Conservation (phyloP, 2,888 invertebrate species). For the Slavum lentiscoides region DNA sequence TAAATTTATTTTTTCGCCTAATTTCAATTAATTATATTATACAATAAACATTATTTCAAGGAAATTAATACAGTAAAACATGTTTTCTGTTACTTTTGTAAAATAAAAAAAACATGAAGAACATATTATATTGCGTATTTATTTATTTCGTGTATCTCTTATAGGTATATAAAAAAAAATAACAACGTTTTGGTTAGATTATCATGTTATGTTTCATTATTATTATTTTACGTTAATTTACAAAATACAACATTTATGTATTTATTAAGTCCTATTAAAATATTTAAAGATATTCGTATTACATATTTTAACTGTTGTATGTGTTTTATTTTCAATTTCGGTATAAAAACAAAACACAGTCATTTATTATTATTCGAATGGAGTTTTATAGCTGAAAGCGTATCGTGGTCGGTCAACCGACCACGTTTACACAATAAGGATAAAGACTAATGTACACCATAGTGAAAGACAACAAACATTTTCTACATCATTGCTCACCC, state of each 20-base stretch:
- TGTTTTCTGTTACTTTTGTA: too few species aligned
- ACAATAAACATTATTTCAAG: too few species aligned
- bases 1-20: too few species aligned
- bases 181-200: too few species aligned
- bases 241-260: background rate
- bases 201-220: too few species aligned
- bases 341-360: background rate
- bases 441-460: constrained; percentile 33
- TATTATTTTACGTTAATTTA: too few species aligned
- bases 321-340: background rate
- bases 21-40: too few species aligned
- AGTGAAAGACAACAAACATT: constrained; percentile 31
- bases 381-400: constrained; percentile 10
- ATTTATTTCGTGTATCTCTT: too few species aligned
- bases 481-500: constrained; percentile 27
- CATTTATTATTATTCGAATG: background rate
- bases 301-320: background rate
- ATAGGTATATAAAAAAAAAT: too few species aligned
- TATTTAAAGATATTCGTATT: background rate
- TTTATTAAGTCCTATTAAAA: background rate
- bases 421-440: constrained; percentile 8
- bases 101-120: too few species aligned
- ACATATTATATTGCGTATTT: too few species aligned
- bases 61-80: too few species aligned
- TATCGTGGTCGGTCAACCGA: background rate